phyloP scores from a whole-genome alignment of 2,888 invertebrate species.

The Lithophane socia region DNA sequence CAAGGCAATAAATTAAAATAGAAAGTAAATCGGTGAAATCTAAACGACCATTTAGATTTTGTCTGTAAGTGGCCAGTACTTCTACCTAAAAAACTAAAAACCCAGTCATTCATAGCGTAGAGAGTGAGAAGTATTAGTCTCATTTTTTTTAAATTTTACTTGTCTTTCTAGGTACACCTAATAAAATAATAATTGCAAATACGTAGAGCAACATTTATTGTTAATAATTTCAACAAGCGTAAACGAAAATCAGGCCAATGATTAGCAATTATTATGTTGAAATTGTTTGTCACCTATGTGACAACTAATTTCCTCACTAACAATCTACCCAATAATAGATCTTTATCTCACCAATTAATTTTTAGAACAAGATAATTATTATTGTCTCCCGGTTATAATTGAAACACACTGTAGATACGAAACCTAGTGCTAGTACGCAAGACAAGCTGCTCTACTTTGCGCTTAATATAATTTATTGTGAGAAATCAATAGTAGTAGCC shows the following conservation, averaged over 20 bases:
- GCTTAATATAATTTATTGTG: slow-evolving; percentile 83
- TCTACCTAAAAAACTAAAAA: background rate
- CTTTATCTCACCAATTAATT: slow-evolving; percentile 52
- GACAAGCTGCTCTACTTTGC: slow-evolving; percentile 80
- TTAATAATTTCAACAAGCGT: slow-evolving; percentile 1
- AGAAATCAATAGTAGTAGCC: slow-evolving; percentile 77
- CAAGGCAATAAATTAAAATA: slow-evolving; percentile 51
- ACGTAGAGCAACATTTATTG: background rate
- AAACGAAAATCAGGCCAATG: slow-evolving; percentile 19
- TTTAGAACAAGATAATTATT: slow-evolving; percentile 56
- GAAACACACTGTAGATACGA: slow-evolving; percentile 72
- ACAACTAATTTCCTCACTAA: slow-evolving; percentile 50
- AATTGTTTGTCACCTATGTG: slow-evolving; percentile 52
- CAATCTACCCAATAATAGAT: slow-evolving; percentile 49
- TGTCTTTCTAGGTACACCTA: background rate
- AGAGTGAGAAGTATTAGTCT: too few relatives aligned
- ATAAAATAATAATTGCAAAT: slow-evolving; percentile 11
- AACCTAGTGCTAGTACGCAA: slow-evolving; percentile 68
- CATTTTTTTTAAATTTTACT: too few relatives aligned
- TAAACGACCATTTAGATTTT: background rate
- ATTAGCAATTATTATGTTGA: slow-evolving; percentile 30
- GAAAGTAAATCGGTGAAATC: slow-evolving; percentile 48
- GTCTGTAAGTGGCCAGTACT: background rate
- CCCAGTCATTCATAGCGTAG: background rate
- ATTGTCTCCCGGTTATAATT: slow-evolving; percentile 51